Evolutionary conservation across 2,888 invertebrate species (phyloP), one percentile per base, ranked within the genome.

Genomic region (Aelia acuminata): DNA sequence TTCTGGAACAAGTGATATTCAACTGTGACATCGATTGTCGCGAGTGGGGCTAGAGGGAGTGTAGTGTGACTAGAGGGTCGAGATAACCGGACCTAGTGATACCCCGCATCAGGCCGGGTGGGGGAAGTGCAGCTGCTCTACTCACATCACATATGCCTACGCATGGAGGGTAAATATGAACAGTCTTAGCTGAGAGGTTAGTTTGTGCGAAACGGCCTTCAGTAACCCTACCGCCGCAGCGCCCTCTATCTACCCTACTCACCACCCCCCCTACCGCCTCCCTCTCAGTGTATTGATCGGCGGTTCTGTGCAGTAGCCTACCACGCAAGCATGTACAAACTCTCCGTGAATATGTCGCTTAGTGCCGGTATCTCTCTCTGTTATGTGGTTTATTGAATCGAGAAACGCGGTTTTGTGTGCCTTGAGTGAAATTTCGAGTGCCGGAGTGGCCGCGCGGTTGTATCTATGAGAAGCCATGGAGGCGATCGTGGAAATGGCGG

Each of bases 401-500:
- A 57, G 87, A 88, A 85, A 53, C 35, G 88, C 47, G 89, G 88
- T 88, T 89, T 85, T 84, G 88, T 89, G 89, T 89, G 89, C 57
- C 86, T 87, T 86, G 84, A 88, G 89, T 88, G 90, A 88, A 85
- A 84, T 85, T 89, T 85, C 84, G 88, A 87, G 89, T 89, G 90
- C 89, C 89, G 90, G 88, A 87, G 88, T 84, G 90, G 88, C 90
- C 89, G 87, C 87, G 75, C 88, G 75, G 85, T 88, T 85, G 86
- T 88, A 89, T 90, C 89, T 90, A 90, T 90, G 90, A 90, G 88
- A 90, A 89, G 89, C 89, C 89, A 91, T 91, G 91, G 91, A 91
- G 88, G 90, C 90, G 89, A 89, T 91, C 88, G 91, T 90, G 86
- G 90, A 91, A 90, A 91, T 91, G 91, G 91, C 90, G 91, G 91